A percentile compares a stretch with the other conserved stretches of the same genome.
Conservation (phyloP, 2,113 vertebrate genomes). For the Mus spicilegus region DNA sequence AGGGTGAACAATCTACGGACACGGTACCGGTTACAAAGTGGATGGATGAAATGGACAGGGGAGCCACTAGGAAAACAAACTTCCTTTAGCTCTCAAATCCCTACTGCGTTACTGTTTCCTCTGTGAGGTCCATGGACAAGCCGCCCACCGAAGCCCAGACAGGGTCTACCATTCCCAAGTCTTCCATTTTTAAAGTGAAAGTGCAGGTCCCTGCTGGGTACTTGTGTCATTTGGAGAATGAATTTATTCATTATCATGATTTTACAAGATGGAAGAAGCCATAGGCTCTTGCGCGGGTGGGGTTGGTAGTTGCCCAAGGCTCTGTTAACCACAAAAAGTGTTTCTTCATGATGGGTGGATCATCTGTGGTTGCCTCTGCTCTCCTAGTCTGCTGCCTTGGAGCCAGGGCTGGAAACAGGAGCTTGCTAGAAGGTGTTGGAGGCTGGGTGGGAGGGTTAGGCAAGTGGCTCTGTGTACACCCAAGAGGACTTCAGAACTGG, state of each 20-base stretch:
- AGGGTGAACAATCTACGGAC: not conserved
- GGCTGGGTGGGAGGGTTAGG: not conserved
- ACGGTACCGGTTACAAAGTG: not conserved
- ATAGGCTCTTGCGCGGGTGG: not conserved
- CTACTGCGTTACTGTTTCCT: not conserved
- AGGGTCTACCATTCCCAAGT: not conserved
- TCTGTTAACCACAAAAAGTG: not conserved
- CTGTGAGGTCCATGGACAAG: not conserved
- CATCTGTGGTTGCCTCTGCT: not conserved
- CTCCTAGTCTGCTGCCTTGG: not conserved
- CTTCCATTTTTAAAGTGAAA: conserved; percentile 23
- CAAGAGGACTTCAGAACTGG: not conserved
- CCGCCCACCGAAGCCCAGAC: not conserved
- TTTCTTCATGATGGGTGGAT: not conserved
- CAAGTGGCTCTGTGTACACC: not conserved
- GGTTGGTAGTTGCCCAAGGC: not conserved
- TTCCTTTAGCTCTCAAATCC: not conserved
- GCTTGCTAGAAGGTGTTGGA: not conserved
- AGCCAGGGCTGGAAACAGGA: not conserved
- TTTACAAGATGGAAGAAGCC: conserved; percentile 1
- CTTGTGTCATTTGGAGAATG: not conserved
- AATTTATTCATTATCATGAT: conserved; percentile 7
- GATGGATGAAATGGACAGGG: not conserved
- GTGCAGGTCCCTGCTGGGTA: not conserved
- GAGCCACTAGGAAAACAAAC: not conserved